Base-by-base conservation (phyloP, 2,113 vertebrate genomes). In the Cochlearius cochlearius region DNA sequence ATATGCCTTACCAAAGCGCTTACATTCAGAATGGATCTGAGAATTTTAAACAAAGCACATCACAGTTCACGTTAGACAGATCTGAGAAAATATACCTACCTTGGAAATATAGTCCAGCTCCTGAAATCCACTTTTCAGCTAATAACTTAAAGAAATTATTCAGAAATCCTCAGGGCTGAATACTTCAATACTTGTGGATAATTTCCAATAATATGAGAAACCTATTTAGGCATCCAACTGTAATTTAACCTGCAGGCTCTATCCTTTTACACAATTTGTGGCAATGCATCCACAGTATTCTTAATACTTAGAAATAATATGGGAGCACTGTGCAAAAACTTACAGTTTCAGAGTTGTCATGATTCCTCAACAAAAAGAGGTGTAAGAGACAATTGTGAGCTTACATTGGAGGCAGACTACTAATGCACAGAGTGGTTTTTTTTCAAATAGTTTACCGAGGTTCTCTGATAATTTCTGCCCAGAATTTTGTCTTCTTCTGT, bases 1-100 rank as follows among this genome's bases (percentile, higher is more conserved):
- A 72, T 99, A 99, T 1, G 98, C 99, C 96, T 99, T 99, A 21
- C 99, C 99, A 84, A 99, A 99, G 78, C 99, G 99, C 95, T 99
- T 99, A 92, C 99, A 99, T 95, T 99, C 99, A 2, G 99, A 98
- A 90, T 99, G 99, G 97, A 99, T 99, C 99, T 99, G 94, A 39
- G 85, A 88, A 73, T 17, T 86, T 27, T 34, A 68, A 83, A 79
- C 27, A 94, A 50, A 73, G 47, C 62, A 90, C 74, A 75, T 22
- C 77, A 49, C 68, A 85, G 56, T 11, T 77, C 67, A 32, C 0
- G 0, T 60, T 15, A 86, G 4, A 53, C 32, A 67, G 27, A 64
- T n/a, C 41, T 45, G 49, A 53, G 56, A 53, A 90, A 45, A 32
- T 3, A 32, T 2, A 23, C 9, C 41, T 5, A 3, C n/a, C 58